Evolutionary conservation across 2,113 vertebrate species (phyloP).

Genomic region (Cisticola juncidis): DNA sequence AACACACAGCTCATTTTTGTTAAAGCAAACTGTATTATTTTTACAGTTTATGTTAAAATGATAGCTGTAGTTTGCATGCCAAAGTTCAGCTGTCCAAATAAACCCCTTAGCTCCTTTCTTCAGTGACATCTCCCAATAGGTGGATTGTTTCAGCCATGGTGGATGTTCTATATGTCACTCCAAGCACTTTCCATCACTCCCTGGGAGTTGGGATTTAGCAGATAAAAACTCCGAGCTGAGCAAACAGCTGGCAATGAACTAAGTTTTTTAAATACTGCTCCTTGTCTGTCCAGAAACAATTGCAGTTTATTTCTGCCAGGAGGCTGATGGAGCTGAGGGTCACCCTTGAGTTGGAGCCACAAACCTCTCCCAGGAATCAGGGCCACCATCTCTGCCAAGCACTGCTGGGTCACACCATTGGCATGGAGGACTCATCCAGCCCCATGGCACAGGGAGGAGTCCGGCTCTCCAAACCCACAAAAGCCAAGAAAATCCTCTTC

Average conservation of each 20-base stretch:
- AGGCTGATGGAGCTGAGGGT: not conserved
- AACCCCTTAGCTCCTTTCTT: not conserved
- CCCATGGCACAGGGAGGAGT: not conserved
- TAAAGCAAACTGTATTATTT: not conserved
- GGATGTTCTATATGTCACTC: not conserved
- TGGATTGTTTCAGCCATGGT: not conserved
- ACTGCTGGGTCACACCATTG: fast-evolving
- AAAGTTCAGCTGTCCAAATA: not conserved
- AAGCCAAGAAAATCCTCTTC: not conserved
- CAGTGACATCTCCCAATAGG: not conserved
- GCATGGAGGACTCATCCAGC: not conserved
- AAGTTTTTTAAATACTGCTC: not conserved
- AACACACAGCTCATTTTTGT: not conserved
- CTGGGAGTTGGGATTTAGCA: not conserved
- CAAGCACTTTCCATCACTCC: not conserved
- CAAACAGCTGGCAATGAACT: not conserved
- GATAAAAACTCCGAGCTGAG: not conserved
- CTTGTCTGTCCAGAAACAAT: not conserved
- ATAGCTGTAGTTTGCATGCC: not conserved
- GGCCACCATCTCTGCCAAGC: not conserved
- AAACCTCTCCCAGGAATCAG: not conserved
- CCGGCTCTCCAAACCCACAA: not conserved
- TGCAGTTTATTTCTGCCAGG: not conserved
- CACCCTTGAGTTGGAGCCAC: not conserved
- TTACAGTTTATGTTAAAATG: not conserved